Evolutionary conservation across 2,797 vertebrate genomes (phyloP), one percentile per base, ranked within the genome.

Genomic region (Sebastes trivittatus): DNA sequence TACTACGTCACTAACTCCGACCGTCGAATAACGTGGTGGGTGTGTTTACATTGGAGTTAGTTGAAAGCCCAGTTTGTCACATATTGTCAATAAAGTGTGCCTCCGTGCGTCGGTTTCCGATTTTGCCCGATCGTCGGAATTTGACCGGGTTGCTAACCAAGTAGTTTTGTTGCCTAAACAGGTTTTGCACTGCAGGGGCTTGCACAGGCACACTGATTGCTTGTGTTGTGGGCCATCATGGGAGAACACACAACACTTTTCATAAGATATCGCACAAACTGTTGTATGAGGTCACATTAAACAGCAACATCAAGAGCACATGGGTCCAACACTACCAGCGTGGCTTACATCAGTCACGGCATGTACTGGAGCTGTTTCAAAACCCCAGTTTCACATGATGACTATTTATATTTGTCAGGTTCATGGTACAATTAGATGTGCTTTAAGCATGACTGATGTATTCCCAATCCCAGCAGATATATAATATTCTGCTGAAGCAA

Each of bases 281-380:
- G 42, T 49, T 49, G 6, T 49, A 49, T 49, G 42, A 49, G 18
- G 18, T 18, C 18, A 49, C 9, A 22, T 22, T 54, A 18, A 61
- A 61, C 75, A 32, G 63, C 55, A 74, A 71, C 75, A 72, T 69
- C 62, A 58, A 58, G 55, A 64, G 55, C 61, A 76, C 64, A 76
- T 27, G 34, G 18, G 54, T 13, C 20, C 20, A 62, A 16, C 49
- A 20, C 54, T 25, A 84, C n/a, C 30, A 2, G 52, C 36, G 59
- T 66, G 69, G 69, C 58, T 82, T 59, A 22, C 38, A 80, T 61
- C 61, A 65, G 60, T 75, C 77, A 80, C 58, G 23, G 32, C 25
- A 36, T 61, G 56, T 16, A 58, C 9, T 25, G n/a, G 63, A 62
- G 25, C 34, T 55, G 34, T 75, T 73, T 36, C 11, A 64, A 67